Evolutionary conservation across 1,140 invertebrate species (phyloP), one percentile per base, ranked within the genome.

Genomic region (Heliconius nattereri): DNA sequence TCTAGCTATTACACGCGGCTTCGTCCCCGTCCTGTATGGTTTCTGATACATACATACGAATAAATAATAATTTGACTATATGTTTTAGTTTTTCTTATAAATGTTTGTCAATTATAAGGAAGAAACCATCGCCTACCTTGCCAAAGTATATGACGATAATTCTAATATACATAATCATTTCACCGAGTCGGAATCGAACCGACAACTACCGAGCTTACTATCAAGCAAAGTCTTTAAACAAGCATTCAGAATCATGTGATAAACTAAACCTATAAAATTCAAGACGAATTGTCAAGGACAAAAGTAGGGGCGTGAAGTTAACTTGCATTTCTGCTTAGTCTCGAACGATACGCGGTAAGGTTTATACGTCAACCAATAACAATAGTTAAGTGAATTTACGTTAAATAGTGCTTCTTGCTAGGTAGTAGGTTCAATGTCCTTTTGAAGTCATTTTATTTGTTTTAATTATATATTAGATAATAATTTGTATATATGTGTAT

Each of bases 271-370:
- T 60, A 29, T 26, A 66, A 29, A 66, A 66, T 66, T 29, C 26
- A 66, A 66, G 60, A 66, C 26, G 60, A 66, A 66, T 66, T 66
- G 60, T 29, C 60, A 66, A 66, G 60, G 60, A 66, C 60, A 66
- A 66, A 29, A 66, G 60, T 66, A 66, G 60, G 60, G 60, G 60
- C 60, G 60, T 66, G 26, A 66, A 26, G 26, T 29, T 66, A 66
- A 26, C 23, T 66, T 66, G 26, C 57, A 60, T 66, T 66, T 66
- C 60, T 26, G 81, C 60, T 52, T 74, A 81, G 79, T 84, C 66
- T 79, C 81, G 75, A 80, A 45, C 54, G 49, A 78, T 35, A 73
- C 76, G 70, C 76, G 76, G 2, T 13, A 45, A 73, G 70, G 40
- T 20, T 20, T 35, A 78, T 40, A 49, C n/a, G 60, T 71, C 45